These are phyloP conservation scores for Vimba vimba DNA, from an alignment of 2,113 vertebrate genomes.

Conservation along the genomic window DNA sequence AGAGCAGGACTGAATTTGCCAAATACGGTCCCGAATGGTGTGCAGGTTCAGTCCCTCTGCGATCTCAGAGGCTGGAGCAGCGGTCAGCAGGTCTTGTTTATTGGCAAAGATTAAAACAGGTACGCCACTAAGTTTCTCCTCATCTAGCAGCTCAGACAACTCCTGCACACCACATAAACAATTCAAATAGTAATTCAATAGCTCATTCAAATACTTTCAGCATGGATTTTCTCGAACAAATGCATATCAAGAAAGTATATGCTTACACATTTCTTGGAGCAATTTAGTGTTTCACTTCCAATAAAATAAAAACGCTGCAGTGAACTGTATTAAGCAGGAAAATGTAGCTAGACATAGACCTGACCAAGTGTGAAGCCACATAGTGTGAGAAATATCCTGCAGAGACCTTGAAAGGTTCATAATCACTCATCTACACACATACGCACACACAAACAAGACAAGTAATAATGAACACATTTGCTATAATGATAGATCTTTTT, in stretches of 20 bases:
- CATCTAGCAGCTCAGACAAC: conserved; percentile 73
- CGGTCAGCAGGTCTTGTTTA: conserved; percentile 77
- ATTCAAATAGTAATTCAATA: not conserved
- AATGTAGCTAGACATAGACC: not conserved
- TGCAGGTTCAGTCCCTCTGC: conserved; percentile 77
- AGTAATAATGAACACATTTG: not conserved
- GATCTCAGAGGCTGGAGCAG: conserved; percentile 72
- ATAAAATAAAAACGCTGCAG: not conserved
- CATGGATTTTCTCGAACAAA: not conserved
- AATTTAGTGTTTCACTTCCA: not conserved
- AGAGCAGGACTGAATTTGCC: conserved; percentile 82
- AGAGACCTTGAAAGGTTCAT: not conserved
- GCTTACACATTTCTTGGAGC: not conserved
- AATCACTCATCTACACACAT: not conserved
- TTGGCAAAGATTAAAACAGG: conserved; percentile 79
- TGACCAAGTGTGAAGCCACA: not conserved
- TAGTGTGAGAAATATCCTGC: not conserved
- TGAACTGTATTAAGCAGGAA: not conserved
- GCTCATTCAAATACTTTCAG: not conserved
- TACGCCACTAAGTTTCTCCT: conserved; percentile 68
- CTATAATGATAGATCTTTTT: not conserved
- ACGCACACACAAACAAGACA: not conserved
- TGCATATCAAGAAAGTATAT: not conserved
- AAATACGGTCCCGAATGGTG: conserved; percentile 75
- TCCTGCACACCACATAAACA: conserved; percentile 62